Evolutionary conservation across 2,888 invertebrate genomes (phyloP), one percentile per base, ranked within the genome.

Genomic region (Microctonus aethiopoides): DNA sequence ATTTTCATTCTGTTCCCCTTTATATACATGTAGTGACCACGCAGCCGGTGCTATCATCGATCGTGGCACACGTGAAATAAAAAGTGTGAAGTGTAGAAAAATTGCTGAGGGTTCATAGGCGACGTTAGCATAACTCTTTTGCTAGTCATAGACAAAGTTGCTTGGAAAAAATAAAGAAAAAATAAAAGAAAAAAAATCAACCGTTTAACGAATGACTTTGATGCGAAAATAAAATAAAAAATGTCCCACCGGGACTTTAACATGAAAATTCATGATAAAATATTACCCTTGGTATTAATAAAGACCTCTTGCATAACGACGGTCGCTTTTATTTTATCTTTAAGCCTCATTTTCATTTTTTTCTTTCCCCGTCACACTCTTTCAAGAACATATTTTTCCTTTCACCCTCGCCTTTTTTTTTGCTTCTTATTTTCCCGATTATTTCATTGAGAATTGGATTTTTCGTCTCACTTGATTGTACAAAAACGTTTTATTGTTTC

Each of bases 1-100:
- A 68, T 46, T 74, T 68, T 70, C 64, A 68, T 69, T 22, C 32
- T 60, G 56, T 52, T 24, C 39, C 57, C 51, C 46, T 39, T 22
- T 59, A 16, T 20, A 16, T n/a, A 46, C 16, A 60, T 46, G 64
- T 67, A n/a, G n/a, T n/a, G 32, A 52, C 51, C 60, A 57, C n/a
- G 41, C 68, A 69, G 67, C 68, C 57, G 59, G 54, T 57, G 51
- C 59, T 39, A 63, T 7, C 41, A 71, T 71, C 61, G 73, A 75
- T 74, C 71, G 64, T 63, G 70, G 68, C 65, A 68, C 60, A 62
- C 29, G 16, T 16, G 46, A 46, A 16, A 46, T 16, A 46, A 51
- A 61, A 66, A 46, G 68, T 36, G 69, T 62, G 64, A 57, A 70
- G 41, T 36, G 29, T 26, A 56, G 59, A 20, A 52, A 64, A 54